A percentile compares a stretch with the other conserved stretches of the same genome.
Evolutionary conservation across 2,888 invertebrate species (phyloP).

Genomic region (Pyrrhosoma nymphula): DNA sequence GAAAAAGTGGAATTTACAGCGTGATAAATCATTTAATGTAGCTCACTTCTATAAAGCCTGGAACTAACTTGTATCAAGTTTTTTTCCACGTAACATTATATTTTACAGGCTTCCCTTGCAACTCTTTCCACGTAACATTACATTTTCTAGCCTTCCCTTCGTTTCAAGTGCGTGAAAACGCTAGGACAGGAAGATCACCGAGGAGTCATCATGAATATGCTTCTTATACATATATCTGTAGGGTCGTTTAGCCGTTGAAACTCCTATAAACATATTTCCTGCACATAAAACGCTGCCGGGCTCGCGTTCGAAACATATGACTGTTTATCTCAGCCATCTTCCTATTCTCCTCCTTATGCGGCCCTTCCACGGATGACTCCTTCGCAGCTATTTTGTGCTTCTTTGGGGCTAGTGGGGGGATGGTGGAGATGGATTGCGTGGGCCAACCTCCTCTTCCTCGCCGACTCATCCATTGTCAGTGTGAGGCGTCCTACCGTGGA

Average conservation of each 20-base stretch:
- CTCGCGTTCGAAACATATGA: background rate
- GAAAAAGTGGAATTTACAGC: too few species aligned
- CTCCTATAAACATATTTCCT: background rate
- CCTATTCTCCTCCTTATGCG: background rate
- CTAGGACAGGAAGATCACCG: background rate
- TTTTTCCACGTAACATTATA: too few species aligned
- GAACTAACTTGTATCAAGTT: too few species aligned
- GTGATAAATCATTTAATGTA: too few species aligned
- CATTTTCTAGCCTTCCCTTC: background rate
- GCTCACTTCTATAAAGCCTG: too few species aligned
- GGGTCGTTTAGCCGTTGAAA: background rate
- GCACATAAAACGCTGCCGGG: background rate
- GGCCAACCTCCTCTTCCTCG: background rate
- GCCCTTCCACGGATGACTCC: background rate
- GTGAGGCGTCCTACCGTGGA: conserved; percentile 48
- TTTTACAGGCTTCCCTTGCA: background rate
- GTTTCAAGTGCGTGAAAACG: background rate
- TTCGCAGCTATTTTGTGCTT: background rate
- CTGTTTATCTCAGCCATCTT: background rate
- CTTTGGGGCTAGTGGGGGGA: background rate
- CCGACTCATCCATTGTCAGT: conserved; percentile 31
- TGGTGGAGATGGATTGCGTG: background rate
- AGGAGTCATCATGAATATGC: background rate
- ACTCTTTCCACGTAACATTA: too few species aligned
- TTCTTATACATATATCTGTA: background rate